Evolutionary conservation across 2,113 vertebrate species (phyloP), one percentile per base, ranked within the genome.

Genomic region (Gymnarchus niloticus): DNA sequence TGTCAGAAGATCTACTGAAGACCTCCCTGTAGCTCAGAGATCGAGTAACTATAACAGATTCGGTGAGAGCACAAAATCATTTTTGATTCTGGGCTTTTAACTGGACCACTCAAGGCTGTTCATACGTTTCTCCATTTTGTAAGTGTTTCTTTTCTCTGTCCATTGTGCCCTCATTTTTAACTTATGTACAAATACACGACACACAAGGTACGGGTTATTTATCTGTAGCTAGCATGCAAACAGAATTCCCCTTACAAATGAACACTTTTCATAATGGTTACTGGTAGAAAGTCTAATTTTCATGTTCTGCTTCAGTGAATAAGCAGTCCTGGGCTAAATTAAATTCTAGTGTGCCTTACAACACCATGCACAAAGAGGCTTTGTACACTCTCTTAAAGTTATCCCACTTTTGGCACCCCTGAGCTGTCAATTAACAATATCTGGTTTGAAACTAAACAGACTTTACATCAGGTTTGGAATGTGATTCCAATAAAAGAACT

Each of bases 221-320:
- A 52, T n/a, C 37, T 73, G 23, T 82, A 46, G 37, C 23, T 59
- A 59, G 54, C 25, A 83, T 37, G 57, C 7, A 83, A 56, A 44
- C 12, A 41, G 65, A 56, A 6, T 56, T 3, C 69, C 28, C 7
- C 14, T 49, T 56, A 44, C 51, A 33, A 25, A 56, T 37, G 9
- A 56, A 85, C n/a, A 33, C 37, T 54, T 52, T 85, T 56, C 33
- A 85, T 77, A 85, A 85, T 21, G 65, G 21, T 25, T 37, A 61
- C 19, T 46, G 25, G 19, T 76, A 0, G 65, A 77, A 85, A 85
- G 33, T 85, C 84, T 56, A 9, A 56, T 54, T 85, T 78, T 77
- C 9, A 41, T 21, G 17, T 76, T 56, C 49, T 56, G 84, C 84
- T 85, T 46, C 69, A 46, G 52, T 41, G 69, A 77, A 44, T 25